phyloP scores from a whole-genome alignment of 2,113 vertebrate species.

The Notarius lentiginosus region DNA sequence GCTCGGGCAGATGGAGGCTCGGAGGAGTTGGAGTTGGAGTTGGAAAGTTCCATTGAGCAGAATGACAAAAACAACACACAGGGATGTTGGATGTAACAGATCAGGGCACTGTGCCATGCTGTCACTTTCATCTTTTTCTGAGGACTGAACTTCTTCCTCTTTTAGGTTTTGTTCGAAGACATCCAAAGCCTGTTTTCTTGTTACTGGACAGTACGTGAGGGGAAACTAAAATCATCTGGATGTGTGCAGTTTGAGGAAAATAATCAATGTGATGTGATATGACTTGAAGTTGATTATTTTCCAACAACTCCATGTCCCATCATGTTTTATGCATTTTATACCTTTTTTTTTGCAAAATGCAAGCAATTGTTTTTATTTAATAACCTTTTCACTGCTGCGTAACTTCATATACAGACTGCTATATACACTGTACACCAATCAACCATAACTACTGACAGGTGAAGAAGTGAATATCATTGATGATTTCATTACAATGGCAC shows the following conservation, averaged over 20 bases:
- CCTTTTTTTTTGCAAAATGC: too few species aligned
- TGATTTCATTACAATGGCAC: too few species aligned
- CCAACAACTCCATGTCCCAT: not conserved
- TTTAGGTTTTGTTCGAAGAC: not conserved
- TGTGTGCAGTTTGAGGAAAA: not conserved
- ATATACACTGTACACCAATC: too few species aligned
- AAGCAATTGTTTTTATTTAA: too few species aligned
- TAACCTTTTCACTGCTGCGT: too few species aligned
- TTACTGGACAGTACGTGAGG: not conserved
- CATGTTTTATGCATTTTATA: not conserved
- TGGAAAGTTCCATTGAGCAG: conserved; percentile 34
- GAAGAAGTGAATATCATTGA: too few species aligned
- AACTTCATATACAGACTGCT: too few species aligned
- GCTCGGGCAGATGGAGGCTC: conserved; percentile 32
- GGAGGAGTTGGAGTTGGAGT: conserved; percentile 26
- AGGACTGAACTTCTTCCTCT: not conserved
- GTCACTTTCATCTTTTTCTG: not conserved
- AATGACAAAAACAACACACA: conserved; percentile 36
- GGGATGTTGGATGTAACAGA: conserved; percentile 3
- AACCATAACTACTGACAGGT: too few species aligned
- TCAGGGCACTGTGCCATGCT: not conserved
- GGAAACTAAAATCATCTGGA: not conserved
- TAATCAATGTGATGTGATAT: not conserved
- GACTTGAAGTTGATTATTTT: not conserved
- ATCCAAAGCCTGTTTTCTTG: not conserved